phyloP scores from a whole-genome alignment of 2,888 invertebrate genomes.

The Syrista parreyssii region DNA sequence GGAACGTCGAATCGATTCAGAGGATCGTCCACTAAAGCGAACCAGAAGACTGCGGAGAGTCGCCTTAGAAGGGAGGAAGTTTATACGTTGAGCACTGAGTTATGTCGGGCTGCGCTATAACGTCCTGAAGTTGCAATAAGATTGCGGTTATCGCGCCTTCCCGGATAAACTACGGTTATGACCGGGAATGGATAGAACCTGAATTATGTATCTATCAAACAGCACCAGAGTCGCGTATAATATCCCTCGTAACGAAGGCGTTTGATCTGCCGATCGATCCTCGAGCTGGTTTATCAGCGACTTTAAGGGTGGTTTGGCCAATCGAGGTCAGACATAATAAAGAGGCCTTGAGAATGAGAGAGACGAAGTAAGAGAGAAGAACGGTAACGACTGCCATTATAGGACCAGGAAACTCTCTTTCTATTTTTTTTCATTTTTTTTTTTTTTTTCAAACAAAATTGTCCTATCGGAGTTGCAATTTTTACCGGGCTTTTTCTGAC shows the following conservation, averaged over 20 bases:
- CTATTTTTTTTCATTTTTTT: not conserved
- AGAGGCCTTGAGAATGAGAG: not conserved
- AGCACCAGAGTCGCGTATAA: slow-evolving; percentile 21
- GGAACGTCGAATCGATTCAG: slow-evolving; percentile 31
- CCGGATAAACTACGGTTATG: slow-evolving; percentile 25
- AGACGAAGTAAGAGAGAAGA: not conserved
- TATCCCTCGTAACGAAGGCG: slow-evolving; percentile 15
- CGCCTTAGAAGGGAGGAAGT: slow-evolving; percentile 15
- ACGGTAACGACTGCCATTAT: not conserved
- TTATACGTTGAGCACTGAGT: slow-evolving; percentile 28
- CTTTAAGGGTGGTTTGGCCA: slow-evolving; percentile 4
- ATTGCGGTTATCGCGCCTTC: slow-evolving; percentile 31
- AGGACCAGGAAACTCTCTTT: not conserved
- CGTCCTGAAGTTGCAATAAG: slow-evolving; percentile 30
- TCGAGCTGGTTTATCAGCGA: not conserved
- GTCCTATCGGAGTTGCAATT: not conserved
- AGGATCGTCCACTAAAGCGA: slow-evolving; percentile 19
- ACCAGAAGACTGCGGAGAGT: not conserved
- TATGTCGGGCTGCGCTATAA: slow-evolving; percentile 23
- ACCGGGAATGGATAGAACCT: slow-evolving; percentile 21
- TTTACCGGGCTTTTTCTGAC: not conserved
- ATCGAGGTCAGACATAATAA: not conserved
- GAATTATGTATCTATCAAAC: slow-evolving; percentile 25
- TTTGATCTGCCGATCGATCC: not conserved
- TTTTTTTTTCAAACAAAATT: not conserved